Conservation (phyloP, 1,140 invertebrate species). For the Cotesia glomerata region DNA sequence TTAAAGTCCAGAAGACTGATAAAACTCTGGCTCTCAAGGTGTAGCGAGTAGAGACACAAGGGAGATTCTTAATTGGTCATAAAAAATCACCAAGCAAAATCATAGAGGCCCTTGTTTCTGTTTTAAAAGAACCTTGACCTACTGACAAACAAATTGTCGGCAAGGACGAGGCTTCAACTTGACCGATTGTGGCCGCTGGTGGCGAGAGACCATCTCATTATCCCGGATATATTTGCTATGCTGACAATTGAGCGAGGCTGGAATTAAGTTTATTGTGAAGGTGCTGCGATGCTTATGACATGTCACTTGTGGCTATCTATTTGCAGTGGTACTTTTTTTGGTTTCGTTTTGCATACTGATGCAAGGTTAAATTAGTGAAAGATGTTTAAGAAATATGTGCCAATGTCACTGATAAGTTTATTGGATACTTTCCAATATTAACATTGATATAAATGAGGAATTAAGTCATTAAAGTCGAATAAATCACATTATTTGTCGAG, state of each 20-base stretch:
- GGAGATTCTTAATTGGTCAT: slow-evolving; percentile 17
- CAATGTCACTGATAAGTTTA: not conserved
- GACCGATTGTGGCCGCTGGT: slow-evolving; percentile 18
- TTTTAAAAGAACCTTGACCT: slow-evolving; percentile 25
- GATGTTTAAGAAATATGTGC: not conserved
- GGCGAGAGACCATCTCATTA: not conserved
- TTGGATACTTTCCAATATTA: not conserved
- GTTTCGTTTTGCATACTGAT: no score
- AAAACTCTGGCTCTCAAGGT: not conserved
- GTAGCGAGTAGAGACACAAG: not conserved
- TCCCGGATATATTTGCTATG: not conserved
- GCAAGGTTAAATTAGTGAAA: no score
- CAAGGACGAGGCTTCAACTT: slow-evolving; percentile 25
- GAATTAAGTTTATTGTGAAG: not conserved
- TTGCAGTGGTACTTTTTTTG: not conserved
- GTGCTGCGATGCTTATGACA: no score
- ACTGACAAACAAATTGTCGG: slow-evolving; percentile 22
- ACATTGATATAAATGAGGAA: no score
- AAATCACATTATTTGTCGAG: no score
- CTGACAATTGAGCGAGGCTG: not conserved
- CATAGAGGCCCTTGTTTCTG: slow-evolving; percentile 11
- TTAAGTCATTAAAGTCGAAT: no score
- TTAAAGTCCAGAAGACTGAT: not conserved
- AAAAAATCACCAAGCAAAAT: slow-evolving; percentile 17
- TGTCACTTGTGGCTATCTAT: no score